Conservation (phyloP, 2,113 vertebrate genomes). For the Melanotaenia duboulayi region DNA sequence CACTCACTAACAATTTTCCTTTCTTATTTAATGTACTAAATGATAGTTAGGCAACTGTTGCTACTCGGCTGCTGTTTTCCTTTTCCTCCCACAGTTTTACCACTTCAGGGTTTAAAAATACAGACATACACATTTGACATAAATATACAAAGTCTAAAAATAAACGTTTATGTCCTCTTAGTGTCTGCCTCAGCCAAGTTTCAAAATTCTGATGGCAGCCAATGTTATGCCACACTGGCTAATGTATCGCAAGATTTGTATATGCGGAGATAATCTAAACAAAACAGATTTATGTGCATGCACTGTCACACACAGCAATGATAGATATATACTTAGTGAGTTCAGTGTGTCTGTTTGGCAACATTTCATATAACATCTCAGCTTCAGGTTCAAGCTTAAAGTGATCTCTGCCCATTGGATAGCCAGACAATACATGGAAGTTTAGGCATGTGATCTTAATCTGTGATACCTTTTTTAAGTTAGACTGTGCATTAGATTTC, state of each 20-base stretch:
- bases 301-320: conserved; percentile 58
- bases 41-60: not conserved
- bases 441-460: conserved; percentile 28
- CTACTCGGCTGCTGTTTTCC: not conserved
- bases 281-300: conserved; percentile 71
- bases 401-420: conserved; percentile 21
- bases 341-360: conserved; percentile 67
- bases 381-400: conserved; percentile 43
- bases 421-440: conserved; percentile 22
- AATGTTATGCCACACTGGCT: conserved; percentile 51
- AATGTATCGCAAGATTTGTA: conserved; percentile 61
- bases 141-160: conserved; percentile 8
- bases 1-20: not conserved
- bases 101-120: not conserved
- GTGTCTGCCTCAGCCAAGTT: conserved; percentile 11
- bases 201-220: conserved; percentile 29
- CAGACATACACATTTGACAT: not conserved
- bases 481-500: conserved; percentile 24
- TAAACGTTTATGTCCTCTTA: conserved; percentile 1
- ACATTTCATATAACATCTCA: conserved; percentile 46
- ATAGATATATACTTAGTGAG: conserved; percentile 58
- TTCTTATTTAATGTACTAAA: not conserved
- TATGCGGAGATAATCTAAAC: conserved; percentile 73
- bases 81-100: not conserved
- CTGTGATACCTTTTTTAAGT: conserved; percentile 10